Percentiles rank a stretch among this genome's conserved stretches.
Evolutionary conservation across 2,888 invertebrate genomes (phyloP).

Genomic region (Hipparchia sbordonii): DNA sequence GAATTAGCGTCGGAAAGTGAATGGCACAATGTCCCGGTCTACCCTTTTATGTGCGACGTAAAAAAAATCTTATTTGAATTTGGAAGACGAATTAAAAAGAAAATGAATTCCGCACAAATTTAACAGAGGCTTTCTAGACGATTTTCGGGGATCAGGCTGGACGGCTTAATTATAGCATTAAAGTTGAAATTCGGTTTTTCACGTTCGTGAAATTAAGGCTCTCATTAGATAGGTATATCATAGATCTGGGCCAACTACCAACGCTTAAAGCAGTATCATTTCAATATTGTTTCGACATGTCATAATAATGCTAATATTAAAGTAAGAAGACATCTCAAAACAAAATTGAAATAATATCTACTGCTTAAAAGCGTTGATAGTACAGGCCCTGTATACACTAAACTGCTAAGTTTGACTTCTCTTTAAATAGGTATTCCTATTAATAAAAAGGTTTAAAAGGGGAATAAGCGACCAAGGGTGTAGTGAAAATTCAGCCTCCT

Average conservation of each 20-base stretch:
- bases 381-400: no score
- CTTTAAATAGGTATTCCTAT: no score
- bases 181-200: conserved; percentile 55
- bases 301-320: no score
- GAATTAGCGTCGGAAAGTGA: conserved; percentile 76
- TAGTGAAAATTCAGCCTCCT: no score
- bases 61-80: conserved; percentile 81
- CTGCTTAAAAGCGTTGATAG: no score
- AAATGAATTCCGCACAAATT: conserved; percentile 80
- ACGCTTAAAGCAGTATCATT: no score
- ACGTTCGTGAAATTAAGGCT: conserved; percentile 28
- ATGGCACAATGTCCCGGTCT: conserved; percentile 66
- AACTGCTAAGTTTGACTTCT: no score
- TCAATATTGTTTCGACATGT: no score
- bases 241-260: neutral
- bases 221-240: conserved; percentile 20
- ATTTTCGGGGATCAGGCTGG: conserved; percentile 71
- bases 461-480: no score
- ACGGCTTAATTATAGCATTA: conserved; percentile 75
- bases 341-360: no score
- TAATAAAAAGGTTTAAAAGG: no score
- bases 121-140: conserved; percentile 71
- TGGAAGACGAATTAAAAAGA: conserved; percentile 79
- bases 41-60: conserved; percentile 75
- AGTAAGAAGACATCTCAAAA: no score